Base-by-base conservation (phyloP, 2,888 invertebrate species). In the Synanthedon myopaeformis region DNA sequence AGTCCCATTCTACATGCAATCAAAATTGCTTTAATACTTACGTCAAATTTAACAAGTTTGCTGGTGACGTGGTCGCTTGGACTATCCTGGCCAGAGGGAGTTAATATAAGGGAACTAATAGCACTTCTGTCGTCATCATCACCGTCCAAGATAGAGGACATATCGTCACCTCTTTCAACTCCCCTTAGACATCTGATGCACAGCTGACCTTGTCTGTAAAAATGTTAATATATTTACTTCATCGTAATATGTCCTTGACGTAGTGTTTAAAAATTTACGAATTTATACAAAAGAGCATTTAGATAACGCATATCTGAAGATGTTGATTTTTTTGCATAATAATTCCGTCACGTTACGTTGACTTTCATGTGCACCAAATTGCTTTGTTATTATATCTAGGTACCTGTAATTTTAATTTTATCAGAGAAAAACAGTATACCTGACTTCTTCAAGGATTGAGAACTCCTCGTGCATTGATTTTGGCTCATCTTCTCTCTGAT, bases 391-490 rank as follows among this genome's bases (percentile, higher is more conserved):
- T 12, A 41, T 8, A 41, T 41, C 41, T 49, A n/a, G n/a, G n/a
- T n/a, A n/a, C 19, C n/a, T 3, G 6, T 41, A 42, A 35, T 51
- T 52, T 23, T 35, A 41, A 52, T 51, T 19, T 52, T 45, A 45
- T 45, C 2, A 45, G n/a, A 14, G 4, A 45, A 45, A 13, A 45
- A 11, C 17, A 23, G 19, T 23, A 28, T 59, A 94, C 94, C 94
- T 91, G 62, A 95, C 94, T 93, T 95, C 95, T 73, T 95, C 95
- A 63, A 95, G 89, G 60, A 94, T 92, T 54, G 91, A 92, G 66
- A 95, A 91, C 76, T 95, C 95, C 67, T 95, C 95, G 63, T 95
- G 94, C 80, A 94, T 91, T 53, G 92, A 93, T 74, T 93, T 94
- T 74, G 94, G 92, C 69, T 94, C 93, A 62, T 93, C 92, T 53